These are phyloP conservation scores for Tragelaphus imberbis DNA, from an alignment of 2,113 vertebrate species.

Conservation along the genomic window DNA sequence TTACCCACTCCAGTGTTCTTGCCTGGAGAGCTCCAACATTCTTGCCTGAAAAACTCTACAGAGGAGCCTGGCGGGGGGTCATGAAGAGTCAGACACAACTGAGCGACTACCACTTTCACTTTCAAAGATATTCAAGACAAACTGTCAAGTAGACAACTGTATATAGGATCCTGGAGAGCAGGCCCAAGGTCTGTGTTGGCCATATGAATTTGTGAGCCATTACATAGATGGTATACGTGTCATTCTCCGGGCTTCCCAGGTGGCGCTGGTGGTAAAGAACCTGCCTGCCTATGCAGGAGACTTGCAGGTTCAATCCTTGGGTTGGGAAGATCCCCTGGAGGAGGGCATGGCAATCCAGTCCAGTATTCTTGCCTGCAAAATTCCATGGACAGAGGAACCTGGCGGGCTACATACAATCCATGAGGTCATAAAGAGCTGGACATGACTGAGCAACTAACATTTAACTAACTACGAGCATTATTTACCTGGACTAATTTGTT, in stretches of 20 bases:
- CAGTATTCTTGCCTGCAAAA: not conserved
- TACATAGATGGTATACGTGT: not conserved
- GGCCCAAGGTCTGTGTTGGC: not conserved
- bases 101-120: not conserved
- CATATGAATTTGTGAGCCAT: not conserved
- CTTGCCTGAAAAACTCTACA: not conserved
- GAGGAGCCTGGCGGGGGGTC: not conserved
- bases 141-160: not conserved
- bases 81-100: not conserved
- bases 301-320: not conserved
- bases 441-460: not conserved
- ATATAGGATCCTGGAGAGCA: not conserved
- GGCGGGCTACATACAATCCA: not conserved
- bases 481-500: not conserved
- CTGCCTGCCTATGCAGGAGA: not conserved
- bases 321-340: not conserved
- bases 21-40: not conserved
- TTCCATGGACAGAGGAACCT: not conserved
- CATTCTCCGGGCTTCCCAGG: not conserved
- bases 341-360: not conserved
- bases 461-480: not conserved
- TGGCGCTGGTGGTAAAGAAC: not conserved
- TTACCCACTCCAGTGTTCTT: not conserved
- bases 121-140: not conserved
- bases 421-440: not conserved